These are phyloP conservation scores for Numenius phaeopus DNA, from an alignment of 2,797 vertebrate species.

Conservation along the genomic window DNA sequence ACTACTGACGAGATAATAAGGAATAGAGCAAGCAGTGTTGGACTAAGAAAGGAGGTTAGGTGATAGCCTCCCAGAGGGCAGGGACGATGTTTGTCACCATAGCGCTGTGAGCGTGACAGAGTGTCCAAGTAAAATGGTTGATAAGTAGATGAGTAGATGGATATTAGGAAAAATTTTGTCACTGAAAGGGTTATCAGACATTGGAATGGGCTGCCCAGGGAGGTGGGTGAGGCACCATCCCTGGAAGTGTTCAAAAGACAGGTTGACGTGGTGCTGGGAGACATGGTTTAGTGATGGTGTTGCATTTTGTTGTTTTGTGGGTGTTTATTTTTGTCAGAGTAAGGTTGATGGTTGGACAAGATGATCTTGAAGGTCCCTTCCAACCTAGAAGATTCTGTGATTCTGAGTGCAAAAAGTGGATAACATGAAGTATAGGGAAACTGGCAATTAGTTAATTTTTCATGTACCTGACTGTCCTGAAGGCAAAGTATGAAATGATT, in stretches of 20 bases:
- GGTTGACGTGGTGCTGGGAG: no score
- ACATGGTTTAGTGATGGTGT: no score
- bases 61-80: background rate
- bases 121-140: background rate
- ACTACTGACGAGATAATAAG: background rate
- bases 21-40: background rate
- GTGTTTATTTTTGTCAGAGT: no score
- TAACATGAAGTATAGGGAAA: background rate
- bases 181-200: no score
- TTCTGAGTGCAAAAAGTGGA: background rate
- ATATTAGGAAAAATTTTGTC: no score
- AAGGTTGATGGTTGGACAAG: no score
- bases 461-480: background rate
- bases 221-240: no score
- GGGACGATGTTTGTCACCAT: background rate
- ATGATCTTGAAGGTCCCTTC: no score
- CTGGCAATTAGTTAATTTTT: background rate
- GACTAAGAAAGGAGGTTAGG: background rate
- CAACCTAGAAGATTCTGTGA: no score
- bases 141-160: background rate
- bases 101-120: background rate
- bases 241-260: no score
- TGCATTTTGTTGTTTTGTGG: no score
- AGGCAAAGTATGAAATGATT: background rate
- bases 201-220: no score